Base-by-base conservation (phyloP, 2,888 invertebrate genomes). In the Aspidapion aeneum region DNA sequence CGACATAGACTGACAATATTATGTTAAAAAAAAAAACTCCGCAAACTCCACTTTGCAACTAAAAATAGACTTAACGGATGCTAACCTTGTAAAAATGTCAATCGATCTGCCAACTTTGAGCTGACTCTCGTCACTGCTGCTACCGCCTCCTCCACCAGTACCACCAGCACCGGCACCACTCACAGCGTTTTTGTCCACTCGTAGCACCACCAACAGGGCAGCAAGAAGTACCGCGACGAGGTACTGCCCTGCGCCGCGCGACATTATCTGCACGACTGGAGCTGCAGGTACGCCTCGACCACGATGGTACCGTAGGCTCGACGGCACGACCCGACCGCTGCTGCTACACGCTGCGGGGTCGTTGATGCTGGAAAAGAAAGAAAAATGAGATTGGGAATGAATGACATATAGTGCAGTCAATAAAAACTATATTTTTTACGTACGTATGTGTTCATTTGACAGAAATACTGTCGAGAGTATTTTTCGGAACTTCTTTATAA, bases 71-170 rank as follows among this genome's bases (percentile, higher is more conserved):
- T n/a, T n/a, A n/a, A n/a, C n/a, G n/a, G n/a, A n/a, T 35, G 3
- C 35, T 67, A 71, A 80, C 63, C 75, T 71, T 60, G 84, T 85
- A 79, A 94, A 94, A 74, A 94, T 86, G 79, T 94, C 93, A 74
- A 94, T 89, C 67, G 93, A 91, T 75, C 91, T 90, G 71, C 94
- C 94, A 68, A 92, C 87, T 70, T 89, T 86, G 60, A 89, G 85
- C 75, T 86, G 86, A 21, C 83, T 83, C 78, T 85, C 84, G 19
- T 56, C 21, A 12, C 49, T 12, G 49, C 49, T 48, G 9, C 49
- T 12, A 9, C 9, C 9, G 9, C 9, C 9, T 48, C 49, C 49
- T 12, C 9, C 12, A 48, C 49, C 49, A 48, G 9, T 12, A 63
- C 66, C 21, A 63, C 66, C n/a, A n/a, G n/a, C n/a, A 18, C 50